A percentile compares a stretch with the other conserved stretches of the same genome.
Evolutionary conservation across 1,140 invertebrate species (phyloP).

Genomic region (Mamestra configurata): DNA sequence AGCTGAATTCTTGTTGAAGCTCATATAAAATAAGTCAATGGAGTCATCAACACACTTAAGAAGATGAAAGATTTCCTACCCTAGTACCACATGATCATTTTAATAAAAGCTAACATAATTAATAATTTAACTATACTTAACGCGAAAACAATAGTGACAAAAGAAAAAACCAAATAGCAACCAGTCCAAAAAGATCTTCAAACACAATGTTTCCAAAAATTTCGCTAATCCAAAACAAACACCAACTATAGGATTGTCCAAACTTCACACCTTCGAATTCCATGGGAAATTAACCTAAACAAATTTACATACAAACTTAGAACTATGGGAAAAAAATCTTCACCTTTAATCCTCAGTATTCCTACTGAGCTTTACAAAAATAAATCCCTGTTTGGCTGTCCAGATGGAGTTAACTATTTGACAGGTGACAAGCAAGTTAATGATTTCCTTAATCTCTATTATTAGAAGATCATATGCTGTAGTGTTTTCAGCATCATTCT

Average conservation of each 20-base stretch:
- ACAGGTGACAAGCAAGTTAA: conserved; percentile 43
- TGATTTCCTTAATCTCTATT: conserved; percentile 45
- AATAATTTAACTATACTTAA: too few species aligned
- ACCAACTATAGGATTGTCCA: conserved; percentile 35
- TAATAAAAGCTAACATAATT: too few species aligned
- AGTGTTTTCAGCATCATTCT: neutral
- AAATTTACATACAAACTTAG: conserved; percentile 49
- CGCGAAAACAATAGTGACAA: conserved; percentile 5
- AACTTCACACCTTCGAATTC: conserved; percentile 51
- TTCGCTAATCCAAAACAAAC: conserved; percentile 49
- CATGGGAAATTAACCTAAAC: conserved; percentile 57
- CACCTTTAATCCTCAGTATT: conserved; percentile 47
- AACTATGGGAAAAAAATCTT: conserved; percentile 39
- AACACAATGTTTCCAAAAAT: neutral
- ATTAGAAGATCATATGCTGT: conserved; percentile 18
- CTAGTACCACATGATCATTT: too few species aligned
- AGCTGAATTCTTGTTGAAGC: too few species aligned
- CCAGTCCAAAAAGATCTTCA: conserved; percentile 1
- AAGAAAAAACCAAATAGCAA: neutral
- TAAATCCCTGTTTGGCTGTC: conserved; percentile 30
- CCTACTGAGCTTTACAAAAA: conserved; percentile 58
- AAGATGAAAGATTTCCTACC: too few species aligned
- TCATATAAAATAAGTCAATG: too few species aligned
- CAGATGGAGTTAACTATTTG: conserved; percentile 38
- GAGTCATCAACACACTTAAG: too few species aligned